phyloP scores from a whole-genome alignment of 2,888 invertebrate genomes.

The Steinernema scapterisci region DNA sequence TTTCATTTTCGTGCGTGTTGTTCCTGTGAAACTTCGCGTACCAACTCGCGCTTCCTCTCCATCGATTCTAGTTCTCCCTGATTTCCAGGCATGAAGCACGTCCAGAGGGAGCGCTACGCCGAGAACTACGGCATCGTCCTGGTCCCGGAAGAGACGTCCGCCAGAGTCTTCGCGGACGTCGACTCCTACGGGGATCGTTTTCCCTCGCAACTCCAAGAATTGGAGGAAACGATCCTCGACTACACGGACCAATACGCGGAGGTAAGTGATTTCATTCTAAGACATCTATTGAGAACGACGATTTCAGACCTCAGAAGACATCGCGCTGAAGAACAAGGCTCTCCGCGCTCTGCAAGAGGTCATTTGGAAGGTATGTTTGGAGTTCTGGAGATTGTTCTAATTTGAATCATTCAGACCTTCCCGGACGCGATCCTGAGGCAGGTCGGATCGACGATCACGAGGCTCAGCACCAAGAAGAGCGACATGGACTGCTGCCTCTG shows the following conservation, averaged over 20 bases:
- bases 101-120: no score
- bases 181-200: not conserved
- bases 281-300: not conserved
- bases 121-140: no score
- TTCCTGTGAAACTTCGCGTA: no score
- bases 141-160: not conserved
- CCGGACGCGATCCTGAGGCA: not conserved
- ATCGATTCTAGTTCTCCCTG: no score
- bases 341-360: no score
- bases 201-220: not conserved
- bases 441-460: not conserved
- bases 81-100: no score
- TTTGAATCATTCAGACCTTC: not conserved
- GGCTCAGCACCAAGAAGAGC: not conserved
- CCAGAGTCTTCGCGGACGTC: not conserved
- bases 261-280: not conserved
- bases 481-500: conserved; percentile 3
- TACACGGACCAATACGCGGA: not conserved
- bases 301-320: no score
- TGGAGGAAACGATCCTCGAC: not conserved
- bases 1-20: no score
- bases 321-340: no score
- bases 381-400: not conserved
- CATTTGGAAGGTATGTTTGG: no score
- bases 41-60: no score